Conservation (phyloP, 2,797 vertebrate genomes). For the Schizopygopsis malacanthus region DNA sequence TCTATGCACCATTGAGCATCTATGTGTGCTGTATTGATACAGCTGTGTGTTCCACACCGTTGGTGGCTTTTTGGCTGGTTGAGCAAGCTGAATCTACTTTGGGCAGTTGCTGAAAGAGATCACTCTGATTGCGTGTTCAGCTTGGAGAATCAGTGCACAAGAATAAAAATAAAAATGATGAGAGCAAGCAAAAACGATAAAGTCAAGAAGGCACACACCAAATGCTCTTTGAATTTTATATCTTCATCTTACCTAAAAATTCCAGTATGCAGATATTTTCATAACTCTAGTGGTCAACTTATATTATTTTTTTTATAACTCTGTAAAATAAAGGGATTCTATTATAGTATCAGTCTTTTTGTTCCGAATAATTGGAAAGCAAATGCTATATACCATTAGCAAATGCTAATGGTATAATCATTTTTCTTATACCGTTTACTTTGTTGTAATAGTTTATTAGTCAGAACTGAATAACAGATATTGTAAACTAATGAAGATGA, state of each 20-base stretch:
- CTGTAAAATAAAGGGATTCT: background rate
- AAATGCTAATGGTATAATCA: too few relatives aligned
- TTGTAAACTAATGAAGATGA: background rate
- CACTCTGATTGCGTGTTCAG: background rate
- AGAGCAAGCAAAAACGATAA: background rate
- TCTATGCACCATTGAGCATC: background rate
- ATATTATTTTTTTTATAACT: background rate
- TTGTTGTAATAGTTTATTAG: too few relatives aligned
- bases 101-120: background rate
- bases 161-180: background rate
- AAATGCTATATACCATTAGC: too few relatives aligned
- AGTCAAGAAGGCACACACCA: background rate
- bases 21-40: background rate
- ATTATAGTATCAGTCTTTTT: too few relatives aligned
- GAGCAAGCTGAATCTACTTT: background rate
- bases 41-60: background rate
- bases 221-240: background rate
- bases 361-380: too few relatives aligned
- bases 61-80: conserved; percentile 6
- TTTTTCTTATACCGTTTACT: too few relatives aligned
- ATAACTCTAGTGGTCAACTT: background rate
- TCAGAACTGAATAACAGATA: background rate
- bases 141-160: background rate
- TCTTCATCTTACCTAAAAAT: background rate
- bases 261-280: background rate